Evolutionary conservation across 2,797 vertebrate species (phyloP).

Genomic region (Hemitrygon akajei): DNA sequence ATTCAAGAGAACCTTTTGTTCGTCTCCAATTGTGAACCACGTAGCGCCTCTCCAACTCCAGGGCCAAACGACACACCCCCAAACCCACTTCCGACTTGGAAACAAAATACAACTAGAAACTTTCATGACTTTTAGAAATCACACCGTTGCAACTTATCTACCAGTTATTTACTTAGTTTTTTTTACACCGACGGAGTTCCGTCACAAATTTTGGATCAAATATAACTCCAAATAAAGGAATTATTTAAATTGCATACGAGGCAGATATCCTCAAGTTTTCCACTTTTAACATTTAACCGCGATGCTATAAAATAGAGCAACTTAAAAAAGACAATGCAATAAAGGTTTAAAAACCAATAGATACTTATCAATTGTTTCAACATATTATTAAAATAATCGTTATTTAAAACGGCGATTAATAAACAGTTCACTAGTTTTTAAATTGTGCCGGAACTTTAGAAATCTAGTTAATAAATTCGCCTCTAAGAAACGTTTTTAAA

Average conservation of each 20-base stretch:
- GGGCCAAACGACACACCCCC: conserved; percentile 15
- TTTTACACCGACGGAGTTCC: no score
- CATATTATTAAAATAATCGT: neutral
- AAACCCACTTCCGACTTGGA: conserved; percentile 27
- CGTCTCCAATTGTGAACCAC: conserved; percentile 22
- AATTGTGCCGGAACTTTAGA: neutral
- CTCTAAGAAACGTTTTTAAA: neutral
- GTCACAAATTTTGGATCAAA: neutral
- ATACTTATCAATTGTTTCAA: neutral
- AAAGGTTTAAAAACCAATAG: neutral
- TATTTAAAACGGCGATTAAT: neutral
- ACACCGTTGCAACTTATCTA: neutral
- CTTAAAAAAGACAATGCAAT: neutral
- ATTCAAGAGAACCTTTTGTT: conserved; percentile 33
- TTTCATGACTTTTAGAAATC: conserved; percentile 30
- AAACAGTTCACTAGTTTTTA: neutral
- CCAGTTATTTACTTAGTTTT: neutral
- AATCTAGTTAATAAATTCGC: neutral
- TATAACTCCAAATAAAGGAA: neutral
- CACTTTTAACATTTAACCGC: neutral
- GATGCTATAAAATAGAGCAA: neutral
- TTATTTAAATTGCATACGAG: neutral
- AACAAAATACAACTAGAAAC: conserved; percentile 33
- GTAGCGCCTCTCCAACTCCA: neutral
- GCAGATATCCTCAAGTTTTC: neutral